These are phyloP conservation scores for Pammene fasciana DNA, from an alignment of 2,888 invertebrate species.

Conservation along the genomic window DNA sequence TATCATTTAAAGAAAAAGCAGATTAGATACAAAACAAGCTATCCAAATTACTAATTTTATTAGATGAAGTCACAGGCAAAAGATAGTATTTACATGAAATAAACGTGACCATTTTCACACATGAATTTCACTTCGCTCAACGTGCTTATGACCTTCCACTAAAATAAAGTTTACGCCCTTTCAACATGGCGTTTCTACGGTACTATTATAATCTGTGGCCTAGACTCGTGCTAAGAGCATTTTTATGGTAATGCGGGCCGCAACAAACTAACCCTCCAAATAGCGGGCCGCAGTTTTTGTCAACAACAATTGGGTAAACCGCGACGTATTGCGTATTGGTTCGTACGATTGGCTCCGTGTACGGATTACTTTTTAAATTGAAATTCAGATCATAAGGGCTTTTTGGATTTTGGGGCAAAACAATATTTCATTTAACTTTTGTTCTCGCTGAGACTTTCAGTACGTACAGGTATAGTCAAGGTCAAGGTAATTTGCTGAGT, in stretches of 20 bases:
- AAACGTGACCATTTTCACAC: too few species aligned
- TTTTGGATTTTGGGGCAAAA: not conserved
- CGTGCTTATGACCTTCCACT: too few species aligned
- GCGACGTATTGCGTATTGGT: conserved; percentile 34
- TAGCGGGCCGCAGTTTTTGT: conserved; percentile 33
- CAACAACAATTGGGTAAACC: conserved; percentile 34
- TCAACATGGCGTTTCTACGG: not conserved
- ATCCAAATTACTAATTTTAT: too few species aligned
- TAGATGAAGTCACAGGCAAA: too few species aligned
- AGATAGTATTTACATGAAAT: too few species aligned
- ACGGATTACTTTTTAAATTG: conserved; percentile 27
- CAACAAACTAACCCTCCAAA: conserved; percentile 29
- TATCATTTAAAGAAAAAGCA: too few species aligned
- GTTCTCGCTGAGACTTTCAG: not conserved
- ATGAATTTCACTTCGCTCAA: too few species aligned
- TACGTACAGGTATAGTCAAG: not conserved
- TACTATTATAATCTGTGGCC: not conserved
- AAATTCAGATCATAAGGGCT: conserved; percentile 16
- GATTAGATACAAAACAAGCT: too few species aligned
- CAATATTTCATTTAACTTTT: not conserved
- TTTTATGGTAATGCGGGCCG: conserved; percentile 38
- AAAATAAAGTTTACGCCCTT: not conserved
- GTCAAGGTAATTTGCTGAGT: too few species aligned
- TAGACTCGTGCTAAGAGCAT: conserved; percentile 33
- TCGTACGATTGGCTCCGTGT: conserved; percentile 16